phyloP scores from a whole-genome alignment of 1,140 invertebrate species.

The Ceratina australensis region DNA sequence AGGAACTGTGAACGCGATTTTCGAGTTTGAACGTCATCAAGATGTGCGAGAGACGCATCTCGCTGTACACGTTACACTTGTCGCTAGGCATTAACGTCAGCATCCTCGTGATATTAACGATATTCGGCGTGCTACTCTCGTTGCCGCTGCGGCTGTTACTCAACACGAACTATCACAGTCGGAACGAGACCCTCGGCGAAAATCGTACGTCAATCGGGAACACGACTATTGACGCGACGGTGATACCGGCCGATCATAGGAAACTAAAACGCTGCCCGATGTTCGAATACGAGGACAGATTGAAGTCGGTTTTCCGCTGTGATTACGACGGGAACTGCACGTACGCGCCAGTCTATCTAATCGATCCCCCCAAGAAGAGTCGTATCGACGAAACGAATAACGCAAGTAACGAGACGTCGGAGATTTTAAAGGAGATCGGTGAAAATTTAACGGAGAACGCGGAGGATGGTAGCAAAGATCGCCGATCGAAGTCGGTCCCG shows the following conservation, averaged over 20 bases:
- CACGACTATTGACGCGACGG: not conserved
- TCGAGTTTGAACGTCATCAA: not conserved
- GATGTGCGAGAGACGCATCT: slow-evolving; percentile 61
- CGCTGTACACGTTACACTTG: not conserved
- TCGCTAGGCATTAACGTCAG: slow-evolving; percentile 69
- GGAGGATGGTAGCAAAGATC: slow-evolving; percentile 50
- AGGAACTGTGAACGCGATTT: not conserved
- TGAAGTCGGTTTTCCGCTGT: slow-evolving; percentile 59
- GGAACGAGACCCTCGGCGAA: slow-evolving; percentile 23
- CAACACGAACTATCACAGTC: slow-evolving; percentile 62
- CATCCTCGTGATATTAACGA: slow-evolving; percentile 66
- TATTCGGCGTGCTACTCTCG: slow-evolving; percentile 69
- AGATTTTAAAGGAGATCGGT: slow-evolving; percentile 32
- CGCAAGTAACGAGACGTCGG: not conserved
- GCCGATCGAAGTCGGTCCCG: slow-evolving; percentile 64
- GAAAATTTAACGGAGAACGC: slow-evolving; percentile 41
- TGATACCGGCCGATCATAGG: slow-evolving; percentile 61
- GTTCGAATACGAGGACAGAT: slow-evolving; percentile 58
- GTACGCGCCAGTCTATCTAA: not conserved
- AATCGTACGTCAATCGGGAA: not conserved
- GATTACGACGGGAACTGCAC: slow-evolving; percentile 74
- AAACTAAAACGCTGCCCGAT: slow-evolving; percentile 65
- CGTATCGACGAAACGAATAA: not conserved
- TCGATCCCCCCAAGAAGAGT: not conserved
- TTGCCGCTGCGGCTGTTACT: slow-evolving; percentile 69